Evolutionary conservation across 2,888 invertebrate species (phyloP).

Genomic region (Hypomecis punctinalis): DNA sequence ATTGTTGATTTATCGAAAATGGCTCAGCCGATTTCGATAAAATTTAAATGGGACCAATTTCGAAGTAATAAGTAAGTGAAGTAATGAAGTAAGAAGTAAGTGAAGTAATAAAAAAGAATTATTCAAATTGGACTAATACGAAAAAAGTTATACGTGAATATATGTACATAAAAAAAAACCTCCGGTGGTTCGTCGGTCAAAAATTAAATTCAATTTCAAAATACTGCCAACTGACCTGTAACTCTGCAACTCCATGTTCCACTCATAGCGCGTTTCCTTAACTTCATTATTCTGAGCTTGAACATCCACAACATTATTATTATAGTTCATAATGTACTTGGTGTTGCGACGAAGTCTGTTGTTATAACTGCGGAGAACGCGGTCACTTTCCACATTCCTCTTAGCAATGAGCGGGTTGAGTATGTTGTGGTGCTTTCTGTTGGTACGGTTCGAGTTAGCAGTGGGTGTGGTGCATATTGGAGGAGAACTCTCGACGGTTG

Average conservation of each 20-base stretch:
- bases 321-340: constrained; percentile 46
- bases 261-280: constrained; percentile 22
- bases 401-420: constrained; percentile 17
- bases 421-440: constrained; percentile 39
- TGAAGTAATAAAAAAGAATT: no score
- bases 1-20: no score
- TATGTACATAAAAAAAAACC: no score
- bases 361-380: constrained; percentile 65
- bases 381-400: constrained; percentile 48
- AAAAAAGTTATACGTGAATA: no score
- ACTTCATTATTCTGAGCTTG: constrained; percentile 40
- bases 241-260: constrained; percentile 19
- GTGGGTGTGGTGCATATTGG: constrained; percentile 59
- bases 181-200: no score
- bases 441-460: constrained; percentile 10
- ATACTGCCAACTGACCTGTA: neutral
- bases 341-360: constrained; percentile 38
- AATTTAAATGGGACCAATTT: no score
- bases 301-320: constrained; percentile 38
- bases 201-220: no score
- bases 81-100: no score
- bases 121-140: no score
- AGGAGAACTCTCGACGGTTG: constrained; percentile 60
- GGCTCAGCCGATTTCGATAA: no score
- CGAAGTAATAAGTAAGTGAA: no score